Percentiles rank a stretch among this genome's conserved stretches.
These are phyloP conservation scores for Sebastes taczanowskii DNA, from an alignment of 2,797 vertebrate species.

Conservation along the genomic window DNA sequence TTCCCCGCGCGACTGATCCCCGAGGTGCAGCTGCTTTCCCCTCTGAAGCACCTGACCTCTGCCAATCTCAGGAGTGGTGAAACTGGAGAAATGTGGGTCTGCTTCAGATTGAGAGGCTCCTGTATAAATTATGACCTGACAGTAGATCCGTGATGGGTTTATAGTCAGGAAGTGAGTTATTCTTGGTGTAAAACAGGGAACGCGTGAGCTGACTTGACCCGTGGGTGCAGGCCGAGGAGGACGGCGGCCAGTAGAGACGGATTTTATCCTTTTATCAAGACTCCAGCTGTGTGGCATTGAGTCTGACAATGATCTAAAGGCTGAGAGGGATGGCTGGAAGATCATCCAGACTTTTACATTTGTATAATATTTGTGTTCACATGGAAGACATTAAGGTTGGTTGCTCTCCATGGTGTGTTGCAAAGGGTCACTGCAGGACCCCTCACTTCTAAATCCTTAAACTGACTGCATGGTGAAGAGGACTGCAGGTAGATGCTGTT, in stretches of 20 bases:
- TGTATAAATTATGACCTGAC: constrained; percentile 59
- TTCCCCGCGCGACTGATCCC: constrained; percentile 46
- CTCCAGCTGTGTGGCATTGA: constrained; percentile 42
- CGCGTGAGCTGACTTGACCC: constrained; percentile 58
- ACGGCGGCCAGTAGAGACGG: constrained; percentile 6
- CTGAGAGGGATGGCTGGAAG: constrained; percentile 6
- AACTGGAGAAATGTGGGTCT: constrained; percentile 57
- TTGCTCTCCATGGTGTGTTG: neutral
- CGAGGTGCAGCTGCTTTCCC: constrained; percentile 53
- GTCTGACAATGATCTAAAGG: constrained; percentile 36
- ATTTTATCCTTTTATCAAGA: constrained; percentile 44
- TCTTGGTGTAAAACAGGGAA: constrained; percentile 57
- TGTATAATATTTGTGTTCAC: constrained; percentile 18
- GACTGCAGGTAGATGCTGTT: neutral
- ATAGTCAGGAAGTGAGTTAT: constrained; percentile 64
- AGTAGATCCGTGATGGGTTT: constrained; percentile 62
- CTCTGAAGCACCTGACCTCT: constrained; percentile 58
- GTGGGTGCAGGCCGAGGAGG: constrained; percentile 17
- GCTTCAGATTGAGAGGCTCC: constrained; percentile 52
- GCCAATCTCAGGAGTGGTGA: constrained; percentile 60
- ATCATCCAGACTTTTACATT: constrained; percentile 27
- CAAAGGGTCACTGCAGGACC: neutral
- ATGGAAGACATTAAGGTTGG: constrained; percentile 11
- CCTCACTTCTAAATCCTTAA: neutral
- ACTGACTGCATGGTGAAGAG: neutral